Evolutionary conservation across 1,140 invertebrate species (phyloP), one percentile per base, ranked within the genome.

Genomic region (Neuroterus valhalla): DNA sequence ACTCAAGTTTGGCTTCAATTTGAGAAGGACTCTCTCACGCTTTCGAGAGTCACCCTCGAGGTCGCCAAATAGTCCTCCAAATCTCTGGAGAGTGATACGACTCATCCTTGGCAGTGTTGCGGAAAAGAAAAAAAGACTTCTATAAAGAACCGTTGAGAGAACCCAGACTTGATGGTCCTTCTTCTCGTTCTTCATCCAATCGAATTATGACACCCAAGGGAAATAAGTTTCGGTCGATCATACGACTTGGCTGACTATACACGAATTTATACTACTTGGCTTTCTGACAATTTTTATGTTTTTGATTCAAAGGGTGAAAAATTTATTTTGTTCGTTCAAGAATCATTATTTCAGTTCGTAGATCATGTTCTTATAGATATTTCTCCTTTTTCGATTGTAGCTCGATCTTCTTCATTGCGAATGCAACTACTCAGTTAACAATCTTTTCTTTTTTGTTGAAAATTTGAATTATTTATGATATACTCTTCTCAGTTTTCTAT

Each of bases 181-280:
- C 19, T 69, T 71, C 44, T 68, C 71, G 70, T 62, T 62, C 68
- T 62, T 21, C 31, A 62, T 74, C 78, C 76, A 85, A 88, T 88
- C 86, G 84, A 87, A 87, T 86, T 80, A 88, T 84, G 70, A 74
- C 70, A 78, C 86, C 80, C 82, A 31, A 50, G 86, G 86, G 87
- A 88, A 88, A 88, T 87, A 87, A 84, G 78, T 87, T 87, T 84
- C 81, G 82, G 80, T 69, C 74, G 77, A 82, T 85, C 84, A 85
- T 85, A 85, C 75, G 26, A 62, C 23, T 62, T 11, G 11, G 12
- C 55, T 62, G 23, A 62, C 23, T 38, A 26, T 23, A 62, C 31
- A 31, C 55, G 15, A 26, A 12, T 31, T 62, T 62, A 62, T 62
- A 31, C 15, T n/a, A 31, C 23, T 26, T 62, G 14, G 12, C 26